Percentiles rank a stretch among this genome's conserved stretches.
phyloP scores from a whole-genome alignment of 2,113 vertebrate species.

The Mus musculus region DNA sequence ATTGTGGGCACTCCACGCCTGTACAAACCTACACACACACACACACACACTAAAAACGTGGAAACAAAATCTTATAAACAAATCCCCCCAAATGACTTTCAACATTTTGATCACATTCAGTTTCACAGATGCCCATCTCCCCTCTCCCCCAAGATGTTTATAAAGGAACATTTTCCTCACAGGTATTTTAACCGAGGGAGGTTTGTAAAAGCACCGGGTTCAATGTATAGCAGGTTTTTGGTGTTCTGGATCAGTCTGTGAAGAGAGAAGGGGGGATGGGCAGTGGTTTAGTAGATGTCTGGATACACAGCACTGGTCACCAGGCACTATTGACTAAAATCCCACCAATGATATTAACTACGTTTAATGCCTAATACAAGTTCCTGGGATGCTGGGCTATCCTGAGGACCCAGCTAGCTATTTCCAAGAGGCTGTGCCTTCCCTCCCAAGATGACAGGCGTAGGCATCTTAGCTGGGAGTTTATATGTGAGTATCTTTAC shows the following conservation, averaged over 20 bases:
- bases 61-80: not conserved
- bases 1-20: not conserved
- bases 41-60: too few relatives aligned
- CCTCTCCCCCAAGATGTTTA: slow-evolving; percentile 66
- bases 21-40: too few relatives aligned
- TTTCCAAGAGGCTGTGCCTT: slow-evolving; percentile 27
- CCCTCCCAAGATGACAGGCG: not conserved
- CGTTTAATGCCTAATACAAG: not conserved
- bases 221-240: slow-evolving; percentile 91
- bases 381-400: not conserved
- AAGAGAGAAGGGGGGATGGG: slow-evolving; percentile 63
- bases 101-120: slow-evolving; percentile 26
- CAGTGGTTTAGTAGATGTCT: slow-evolving; percentile 33
- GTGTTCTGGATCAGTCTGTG: slow-evolving; percentile 92
- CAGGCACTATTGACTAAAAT: slow-evolving; percentile 20
- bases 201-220: slow-evolving; percentile 92
- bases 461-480: not conserved
- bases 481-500: not conserved
- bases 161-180: slow-evolving; percentile 87
- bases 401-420: not conserved
- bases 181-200: slow-evolving; percentile 93
- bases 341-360: not conserved
- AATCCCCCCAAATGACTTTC: not conserved
- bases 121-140: slow-evolving; percentile 47
- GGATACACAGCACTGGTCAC: not conserved